Conservation (phyloP, 64 coral and sea anemone species). For the Dendronephthya gigantea region DNA sequence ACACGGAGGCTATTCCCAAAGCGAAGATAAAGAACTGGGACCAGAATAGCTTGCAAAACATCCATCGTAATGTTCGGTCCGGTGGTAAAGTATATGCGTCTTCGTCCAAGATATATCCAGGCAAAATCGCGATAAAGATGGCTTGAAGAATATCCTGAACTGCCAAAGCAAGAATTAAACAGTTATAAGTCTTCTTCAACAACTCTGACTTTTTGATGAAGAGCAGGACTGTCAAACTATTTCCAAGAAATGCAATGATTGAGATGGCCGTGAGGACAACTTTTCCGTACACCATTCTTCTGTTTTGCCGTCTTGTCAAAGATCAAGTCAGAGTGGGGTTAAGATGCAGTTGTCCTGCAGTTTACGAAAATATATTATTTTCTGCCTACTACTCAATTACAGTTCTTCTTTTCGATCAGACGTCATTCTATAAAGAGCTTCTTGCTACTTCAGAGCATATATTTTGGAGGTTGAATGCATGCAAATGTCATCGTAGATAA, state of each 20-base stretch:
- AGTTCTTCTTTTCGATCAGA: no score
- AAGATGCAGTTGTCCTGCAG: no score
- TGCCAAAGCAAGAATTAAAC: slow-evolving; percentile 34
- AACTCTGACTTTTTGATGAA: slow-evolving; percentile 12
- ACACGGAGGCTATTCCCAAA: slow-evolving; percentile 28
- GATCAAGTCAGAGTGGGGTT: no score
- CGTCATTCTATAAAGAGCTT: no score
- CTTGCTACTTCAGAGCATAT: no score
- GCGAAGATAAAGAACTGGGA: slow-evolving; percentile 17
- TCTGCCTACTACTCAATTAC: no score
- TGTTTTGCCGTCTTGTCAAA: no score
- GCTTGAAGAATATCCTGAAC: slow-evolving; percentile 33
- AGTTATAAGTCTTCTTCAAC: slow-evolving; percentile 29
- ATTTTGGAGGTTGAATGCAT: no score
- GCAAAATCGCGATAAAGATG: slow-evolving; percentile 22
- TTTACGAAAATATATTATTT: no score
- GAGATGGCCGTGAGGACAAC: slow-evolving; percentile 23
- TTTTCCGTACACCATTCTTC: not conserved
- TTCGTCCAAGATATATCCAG: slow-evolving; percentile 10
- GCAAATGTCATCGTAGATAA: no score
- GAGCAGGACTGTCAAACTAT: slow-evolving; percentile 1
- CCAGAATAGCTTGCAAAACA: slow-evolving; percentile 42
- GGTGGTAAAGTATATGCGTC: slow-evolving; percentile 11
- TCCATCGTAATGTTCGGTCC: not conserved
- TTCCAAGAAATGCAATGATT: slow-evolving; percentile 36